phyloP scores from a whole-genome alignment of 2,888 invertebrate species.

The Carabus problematicus region DNA sequence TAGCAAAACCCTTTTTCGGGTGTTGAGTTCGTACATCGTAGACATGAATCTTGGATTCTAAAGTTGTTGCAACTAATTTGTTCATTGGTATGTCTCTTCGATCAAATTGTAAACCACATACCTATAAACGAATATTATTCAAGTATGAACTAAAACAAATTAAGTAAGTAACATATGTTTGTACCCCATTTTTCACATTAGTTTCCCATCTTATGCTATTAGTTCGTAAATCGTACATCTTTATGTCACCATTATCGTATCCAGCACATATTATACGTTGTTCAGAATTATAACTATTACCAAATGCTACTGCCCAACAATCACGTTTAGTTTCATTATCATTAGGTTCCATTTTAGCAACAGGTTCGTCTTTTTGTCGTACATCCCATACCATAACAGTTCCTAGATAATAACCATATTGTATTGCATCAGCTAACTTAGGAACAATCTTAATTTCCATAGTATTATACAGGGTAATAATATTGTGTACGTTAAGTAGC shows the following conservation, averaged over 20 bases:
- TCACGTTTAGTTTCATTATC: slow-evolving; percentile 77
- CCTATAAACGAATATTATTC: slow-evolving; percentile 55
- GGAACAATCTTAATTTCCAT: no score
- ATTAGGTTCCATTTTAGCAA: slow-evolving; percentile 85
- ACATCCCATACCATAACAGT: slow-evolving; percentile 96
- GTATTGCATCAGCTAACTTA: no score
- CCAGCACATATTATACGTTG: slow-evolving; percentile 90
- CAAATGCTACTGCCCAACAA: slow-evolving; percentile 94
- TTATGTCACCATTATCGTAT: slow-evolving; percentile 95
- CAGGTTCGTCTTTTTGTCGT: slow-evolving; percentile 86
- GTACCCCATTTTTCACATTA: slow-evolving; percentile 87
- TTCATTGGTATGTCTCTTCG: slow-evolving; percentile 94
- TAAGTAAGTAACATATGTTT: background rate
- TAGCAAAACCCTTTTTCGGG: slow-evolving; percentile 84
- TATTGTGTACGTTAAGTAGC: background rate
- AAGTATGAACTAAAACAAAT: background rate
- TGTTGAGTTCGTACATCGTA: slow-evolving; percentile 91
- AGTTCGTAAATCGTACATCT: slow-evolving; percentile 87
- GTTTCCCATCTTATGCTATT: slow-evolving; percentile 90
- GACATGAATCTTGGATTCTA: slow-evolving; percentile 89
- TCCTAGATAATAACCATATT: slow-evolving; percentile 59
- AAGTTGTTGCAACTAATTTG: slow-evolving; percentile 87
- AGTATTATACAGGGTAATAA: no score
- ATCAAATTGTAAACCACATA: slow-evolving; percentile 89
- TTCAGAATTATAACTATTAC: slow-evolving; percentile 85